These are phyloP conservation scores for Gryllus longicercus DNA, from an alignment of 2,888 invertebrate species.

Conservation along the genomic window DNA sequence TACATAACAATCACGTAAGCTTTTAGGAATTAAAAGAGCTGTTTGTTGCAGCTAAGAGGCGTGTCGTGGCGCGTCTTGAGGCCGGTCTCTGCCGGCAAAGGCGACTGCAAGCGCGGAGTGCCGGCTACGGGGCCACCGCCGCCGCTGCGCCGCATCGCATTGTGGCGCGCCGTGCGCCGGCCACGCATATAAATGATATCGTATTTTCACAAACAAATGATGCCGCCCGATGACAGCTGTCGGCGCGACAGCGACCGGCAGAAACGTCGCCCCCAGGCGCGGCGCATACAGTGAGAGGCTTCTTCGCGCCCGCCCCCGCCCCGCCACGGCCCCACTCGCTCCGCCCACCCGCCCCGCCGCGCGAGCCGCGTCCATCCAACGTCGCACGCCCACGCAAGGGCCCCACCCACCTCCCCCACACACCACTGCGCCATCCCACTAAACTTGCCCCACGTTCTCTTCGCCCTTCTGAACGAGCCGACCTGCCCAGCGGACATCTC, in stretches of 20 bases:
- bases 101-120: too few relatives aligned
- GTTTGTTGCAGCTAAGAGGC: too few relatives aligned
- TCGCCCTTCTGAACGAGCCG: too few relatives aligned
- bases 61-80: too few relatives aligned
- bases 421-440: too few relatives aligned
- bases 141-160: neutral
- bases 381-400: neutral
- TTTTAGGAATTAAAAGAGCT: too few relatives aligned
- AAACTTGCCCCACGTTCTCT: too few relatives aligned
- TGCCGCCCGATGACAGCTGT: slow-evolving; percentile 17
- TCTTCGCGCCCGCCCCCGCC: neutral
- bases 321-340: neutral
- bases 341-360: neutral
- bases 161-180: neutral
- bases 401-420: neutral
- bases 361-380: neutral
- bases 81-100: too few relatives aligned
- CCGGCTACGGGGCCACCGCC: neutral
- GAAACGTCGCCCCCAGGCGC: slow-evolving; percentile 9
- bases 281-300: neutral
- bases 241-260: slow-evolving; percentile 17
- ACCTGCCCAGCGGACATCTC: too few relatives aligned
- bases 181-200: slow-evolving; percentile 17
- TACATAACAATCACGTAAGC: too few relatives aligned
- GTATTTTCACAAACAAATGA: slow-evolving; percentile 17